phyloP scores from a whole-genome alignment of 1,140 invertebrate genomes.

The Aleiodes sp. region DNA sequence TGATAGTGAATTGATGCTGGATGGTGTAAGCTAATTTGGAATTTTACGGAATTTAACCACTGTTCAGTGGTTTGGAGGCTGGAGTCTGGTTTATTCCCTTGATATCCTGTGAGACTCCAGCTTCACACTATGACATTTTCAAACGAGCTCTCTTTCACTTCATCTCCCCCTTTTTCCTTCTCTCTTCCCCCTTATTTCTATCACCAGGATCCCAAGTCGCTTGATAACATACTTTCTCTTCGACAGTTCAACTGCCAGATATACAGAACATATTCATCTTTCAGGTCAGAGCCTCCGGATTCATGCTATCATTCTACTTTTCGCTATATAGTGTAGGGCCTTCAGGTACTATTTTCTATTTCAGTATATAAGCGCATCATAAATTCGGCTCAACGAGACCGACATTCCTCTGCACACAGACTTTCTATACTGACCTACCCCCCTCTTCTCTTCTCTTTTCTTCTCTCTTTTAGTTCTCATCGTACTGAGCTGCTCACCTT shows the following conservation, averaged over 20 bases:
- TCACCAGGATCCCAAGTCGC: no score
- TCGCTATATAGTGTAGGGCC: no score
- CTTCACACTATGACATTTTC: no score
- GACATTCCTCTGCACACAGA: conserved; percentile 19
- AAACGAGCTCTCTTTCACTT: no score
- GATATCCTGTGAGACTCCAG: background rate
- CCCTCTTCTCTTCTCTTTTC: background rate
- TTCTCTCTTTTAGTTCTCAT: background rate
- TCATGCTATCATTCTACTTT: no score
- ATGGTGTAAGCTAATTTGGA: background rate
- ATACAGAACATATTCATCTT: no score
- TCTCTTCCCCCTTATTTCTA: no score
- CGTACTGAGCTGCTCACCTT: background rate
- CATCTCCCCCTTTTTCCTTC: no score
- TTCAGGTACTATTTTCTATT: conserved; percentile 46
- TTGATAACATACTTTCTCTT: no score
- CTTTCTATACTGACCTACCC: background rate
- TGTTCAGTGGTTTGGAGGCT: background rate
- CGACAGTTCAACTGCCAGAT: no score
- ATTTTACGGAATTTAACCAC: conserved; percentile 3
- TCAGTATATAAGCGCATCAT: conserved; percentile 56
- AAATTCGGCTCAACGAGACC: conserved; percentile 51
- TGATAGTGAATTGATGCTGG: background rate
- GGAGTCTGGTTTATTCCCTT: background rate
- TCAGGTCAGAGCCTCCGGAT: no score